A percentile compares a stretch with the other conserved stretches of the same genome.
phyloP scores from a whole-genome alignment of 2,113 vertebrate genomes.

The Typhlomys cinereus region DNA sequence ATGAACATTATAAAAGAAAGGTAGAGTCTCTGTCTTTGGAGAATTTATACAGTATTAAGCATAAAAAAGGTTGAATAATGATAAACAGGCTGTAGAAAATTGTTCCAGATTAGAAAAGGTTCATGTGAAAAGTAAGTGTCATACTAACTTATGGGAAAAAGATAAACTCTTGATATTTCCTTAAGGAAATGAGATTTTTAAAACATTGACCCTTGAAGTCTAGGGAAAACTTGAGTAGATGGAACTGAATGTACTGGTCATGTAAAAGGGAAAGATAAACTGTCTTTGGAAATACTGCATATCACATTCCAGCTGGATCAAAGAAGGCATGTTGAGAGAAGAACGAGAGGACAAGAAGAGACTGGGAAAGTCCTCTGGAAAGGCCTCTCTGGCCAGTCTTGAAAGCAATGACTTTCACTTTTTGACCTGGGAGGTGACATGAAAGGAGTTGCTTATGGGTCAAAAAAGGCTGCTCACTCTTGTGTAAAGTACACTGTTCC shows the following conservation, averaged over 20 bases:
- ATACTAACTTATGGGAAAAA: background rate
- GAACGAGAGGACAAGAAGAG: conserved; percentile 12
- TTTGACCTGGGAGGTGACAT: conserved; percentile 14
- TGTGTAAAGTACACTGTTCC: background rate
- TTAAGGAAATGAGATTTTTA: background rate
- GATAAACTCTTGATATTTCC: background rate
- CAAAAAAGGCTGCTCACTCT: background rate
- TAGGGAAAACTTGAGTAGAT: background rate
- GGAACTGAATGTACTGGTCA: background rate
- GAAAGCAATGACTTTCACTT: background rate
- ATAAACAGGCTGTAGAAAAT: background rate
- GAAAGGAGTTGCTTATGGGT: background rate
- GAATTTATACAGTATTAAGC: background rate
- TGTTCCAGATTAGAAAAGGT: background rate
- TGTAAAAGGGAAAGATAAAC: background rate
- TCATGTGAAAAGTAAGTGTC: background rate
- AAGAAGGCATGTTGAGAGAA: background rate
- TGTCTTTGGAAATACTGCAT: background rate
- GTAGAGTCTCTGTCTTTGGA: background rate
- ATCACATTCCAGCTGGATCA: background rate
- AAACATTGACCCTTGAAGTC: conserved; percentile 21
- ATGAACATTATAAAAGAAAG: background rate
- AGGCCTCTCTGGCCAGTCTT: background rate
- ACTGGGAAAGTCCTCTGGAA: background rate
- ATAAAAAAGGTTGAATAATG: conserved; percentile 24